Conservation (phyloP, 2,888 invertebrate species). For the Pegoplata infirma region DNA sequence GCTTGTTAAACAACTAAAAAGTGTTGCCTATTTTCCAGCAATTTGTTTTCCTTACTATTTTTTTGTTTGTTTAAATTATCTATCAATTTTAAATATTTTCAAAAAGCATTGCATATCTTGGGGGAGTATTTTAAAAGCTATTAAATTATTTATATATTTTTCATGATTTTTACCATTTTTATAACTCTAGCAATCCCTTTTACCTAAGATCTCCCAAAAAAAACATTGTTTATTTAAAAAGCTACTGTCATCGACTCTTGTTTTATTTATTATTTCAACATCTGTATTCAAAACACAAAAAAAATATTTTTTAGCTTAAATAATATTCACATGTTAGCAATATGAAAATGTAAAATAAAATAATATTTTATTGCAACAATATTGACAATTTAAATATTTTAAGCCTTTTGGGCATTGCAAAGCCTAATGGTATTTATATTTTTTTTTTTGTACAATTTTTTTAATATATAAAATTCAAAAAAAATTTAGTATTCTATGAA, state of each 20-base stretch:
- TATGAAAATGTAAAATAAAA: background rate
- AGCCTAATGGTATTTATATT: background rate
- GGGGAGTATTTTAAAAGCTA: background rate
- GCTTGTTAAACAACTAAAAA: too few relatives aligned
- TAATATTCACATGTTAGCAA: conserved; percentile 5
- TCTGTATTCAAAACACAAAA: background rate
- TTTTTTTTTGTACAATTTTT: background rate
- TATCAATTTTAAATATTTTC: too few relatives aligned
- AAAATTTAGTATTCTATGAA: too few relatives aligned
- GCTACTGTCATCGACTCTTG: conserved; percentile 30
- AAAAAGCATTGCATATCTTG: background rate
- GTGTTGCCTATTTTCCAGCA: too few relatives aligned
- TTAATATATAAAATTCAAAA: too few relatives aligned
- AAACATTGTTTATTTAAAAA: conserved; percentile 49
- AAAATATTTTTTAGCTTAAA: background rate
- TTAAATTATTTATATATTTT: too few relatives aligned
- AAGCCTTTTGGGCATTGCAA: conserved; percentile 10
- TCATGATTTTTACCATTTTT: background rate
- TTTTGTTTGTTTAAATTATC: too few relatives aligned
- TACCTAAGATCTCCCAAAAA: background rate
- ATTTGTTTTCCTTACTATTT: too few relatives aligned
- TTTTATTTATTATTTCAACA: background rate
- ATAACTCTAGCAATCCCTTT: too few relatives aligned
- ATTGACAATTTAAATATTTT: conserved; percentile 25
- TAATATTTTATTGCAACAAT: background rate